Percentiles rank a stretch among this genome's conserved stretches.
Conservation (phyloP, 1,140 invertebrate species). For the Drosophila obscura region DNA sequence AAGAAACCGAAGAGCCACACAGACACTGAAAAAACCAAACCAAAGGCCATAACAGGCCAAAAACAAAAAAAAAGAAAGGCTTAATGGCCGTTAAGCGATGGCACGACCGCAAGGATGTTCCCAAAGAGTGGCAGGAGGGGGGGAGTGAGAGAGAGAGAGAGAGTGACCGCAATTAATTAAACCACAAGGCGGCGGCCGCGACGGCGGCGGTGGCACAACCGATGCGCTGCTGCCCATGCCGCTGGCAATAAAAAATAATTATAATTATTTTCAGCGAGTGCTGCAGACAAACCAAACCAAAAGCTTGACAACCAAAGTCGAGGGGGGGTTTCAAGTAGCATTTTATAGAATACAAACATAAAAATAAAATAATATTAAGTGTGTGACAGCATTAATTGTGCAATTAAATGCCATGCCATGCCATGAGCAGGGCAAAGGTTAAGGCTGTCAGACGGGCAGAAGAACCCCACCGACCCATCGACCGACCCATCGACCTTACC, state of each 20-base stretch:
- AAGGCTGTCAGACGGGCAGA: conserved; percentile 34
- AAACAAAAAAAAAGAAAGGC: conserved; percentile 49
- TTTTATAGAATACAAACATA: neutral
- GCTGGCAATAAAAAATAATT: conserved; percentile 68
- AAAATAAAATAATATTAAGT: conserved; percentile 19
- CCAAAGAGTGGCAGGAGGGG: neutral
- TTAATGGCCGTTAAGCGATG: conserved; percentile 69
- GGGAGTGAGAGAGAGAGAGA: conserved; percentile 16
- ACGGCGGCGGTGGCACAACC: neutral
- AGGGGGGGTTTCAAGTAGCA: neutral
- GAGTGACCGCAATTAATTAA: conserved; percentile 80
- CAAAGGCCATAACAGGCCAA: conserved; percentile 19
- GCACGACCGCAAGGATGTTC: conserved; percentile 55
- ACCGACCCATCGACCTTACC: neutral
- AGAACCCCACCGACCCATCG: neutral
- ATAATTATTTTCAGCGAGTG: conserved; percentile 53
- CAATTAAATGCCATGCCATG: conserved; percentile 38
- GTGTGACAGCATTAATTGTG: conserved; percentile 27
- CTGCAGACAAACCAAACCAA: neutral
- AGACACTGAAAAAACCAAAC: neutral
- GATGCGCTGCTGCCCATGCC: conserved; percentile 8
- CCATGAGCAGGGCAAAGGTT: conserved; percentile 39
- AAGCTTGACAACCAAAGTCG: neutral
- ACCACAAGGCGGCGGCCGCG: conserved; percentile 52
- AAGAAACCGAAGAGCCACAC: neutral